A percentile compares a stretch with the other conserved stretches of the same genome.
Conservation (phyloP, 2,113 vertebrate species). For the Albula glossodonta region DNA sequence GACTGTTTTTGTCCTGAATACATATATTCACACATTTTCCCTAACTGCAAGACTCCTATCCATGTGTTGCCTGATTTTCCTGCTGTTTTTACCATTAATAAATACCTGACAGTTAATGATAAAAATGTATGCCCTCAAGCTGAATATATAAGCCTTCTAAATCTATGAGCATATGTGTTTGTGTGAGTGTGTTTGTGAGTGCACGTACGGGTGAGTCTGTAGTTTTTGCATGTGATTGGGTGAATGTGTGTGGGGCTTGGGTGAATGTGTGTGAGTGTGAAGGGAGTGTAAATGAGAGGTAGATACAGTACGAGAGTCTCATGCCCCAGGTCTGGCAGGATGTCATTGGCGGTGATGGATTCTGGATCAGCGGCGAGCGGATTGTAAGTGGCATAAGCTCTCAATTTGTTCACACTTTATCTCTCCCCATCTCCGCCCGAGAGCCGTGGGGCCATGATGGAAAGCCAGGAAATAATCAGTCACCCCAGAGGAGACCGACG, state of each 20-base stretch:
- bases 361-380: conserved; percentile 20
- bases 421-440: not conserved
- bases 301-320: not conserved
- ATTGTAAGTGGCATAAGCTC: not conserved
- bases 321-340: conserved; percentile 26
- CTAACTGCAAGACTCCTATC: conserved; percentile 56
- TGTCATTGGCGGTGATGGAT: conserved; percentile 32
- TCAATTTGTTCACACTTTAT: too few relatives aligned
- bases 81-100: conserved; percentile 65
- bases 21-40: conserved; percentile 65
- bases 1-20: conserved; percentile 61
- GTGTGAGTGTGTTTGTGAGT: not conserved
- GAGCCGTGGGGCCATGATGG: not conserved
- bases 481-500: too few relatives aligned
- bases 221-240: not conserved
- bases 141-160: not conserved
- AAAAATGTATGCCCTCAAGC: conserved; percentile 34
- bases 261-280: not conserved
- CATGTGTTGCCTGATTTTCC: conserved; percentile 58
- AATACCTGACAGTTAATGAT: conserved; percentile 42
- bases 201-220: too few relatives aligned
- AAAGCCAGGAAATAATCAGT: too few relatives aligned
- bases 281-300: too few relatives aligned
- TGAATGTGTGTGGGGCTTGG: not conserved
- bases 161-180: not conserved